These are phyloP conservation scores for Platygyra sinensis DNA, from an alignment of 64 coral and sea anemone genomes.

Conservation along the genomic window DNA sequence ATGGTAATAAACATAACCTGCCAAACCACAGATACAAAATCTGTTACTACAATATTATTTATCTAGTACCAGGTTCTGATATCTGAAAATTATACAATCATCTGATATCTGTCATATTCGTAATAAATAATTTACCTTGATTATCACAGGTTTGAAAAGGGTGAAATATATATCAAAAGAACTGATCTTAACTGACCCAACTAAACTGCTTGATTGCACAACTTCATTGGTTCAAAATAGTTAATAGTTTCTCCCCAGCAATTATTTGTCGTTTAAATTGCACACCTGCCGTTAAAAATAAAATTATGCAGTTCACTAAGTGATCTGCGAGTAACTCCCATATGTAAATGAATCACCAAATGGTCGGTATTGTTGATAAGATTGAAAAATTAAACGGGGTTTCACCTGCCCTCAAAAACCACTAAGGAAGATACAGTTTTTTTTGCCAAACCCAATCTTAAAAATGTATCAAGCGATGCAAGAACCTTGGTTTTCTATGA, in stretches of 20 bases:
- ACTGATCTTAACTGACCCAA: not conserved
- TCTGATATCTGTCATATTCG: not conserved
- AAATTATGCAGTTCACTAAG: not conserved
- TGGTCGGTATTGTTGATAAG: not conserved
- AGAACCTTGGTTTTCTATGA: not conserved
- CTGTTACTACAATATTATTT: no score
- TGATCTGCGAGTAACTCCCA: not conserved
- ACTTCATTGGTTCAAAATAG: constrained; percentile 10
- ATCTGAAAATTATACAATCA: not conserved
- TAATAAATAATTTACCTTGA: not conserved
- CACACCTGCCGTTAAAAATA: not conserved
- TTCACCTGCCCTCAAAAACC: constrained; percentile 5
- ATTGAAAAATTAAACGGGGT: not conserved
- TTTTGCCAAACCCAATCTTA: not conserved
- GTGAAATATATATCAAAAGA: not conserved
- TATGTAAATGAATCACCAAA: constrained; percentile 1
- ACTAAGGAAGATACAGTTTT: constrained; percentile 3
- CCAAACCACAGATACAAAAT: no score
- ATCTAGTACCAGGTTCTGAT: no score
- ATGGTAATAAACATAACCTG: no score
- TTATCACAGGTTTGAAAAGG: not conserved
- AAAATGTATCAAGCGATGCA: not conserved
- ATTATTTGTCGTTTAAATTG: not conserved
- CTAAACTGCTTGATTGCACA: not conserved
- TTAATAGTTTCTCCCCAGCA: not conserved